Base-by-base conservation (phyloP, 2,888 invertebrate species). In the Catotricha subobsoleta region DNA sequence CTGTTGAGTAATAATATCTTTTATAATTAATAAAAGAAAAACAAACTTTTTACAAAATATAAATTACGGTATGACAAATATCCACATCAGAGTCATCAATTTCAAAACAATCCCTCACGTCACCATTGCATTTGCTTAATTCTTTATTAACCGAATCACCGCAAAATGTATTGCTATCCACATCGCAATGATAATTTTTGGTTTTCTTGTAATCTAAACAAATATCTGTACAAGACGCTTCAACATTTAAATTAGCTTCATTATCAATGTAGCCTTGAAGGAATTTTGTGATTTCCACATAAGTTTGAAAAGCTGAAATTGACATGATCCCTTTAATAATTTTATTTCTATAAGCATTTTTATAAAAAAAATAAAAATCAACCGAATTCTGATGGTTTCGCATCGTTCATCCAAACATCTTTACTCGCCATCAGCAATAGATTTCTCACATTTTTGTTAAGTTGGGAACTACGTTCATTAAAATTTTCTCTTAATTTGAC, bases 181-280 rank as follows among this genome's bases (percentile, higher is more conserved):
- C 64, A 56, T 66, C 80, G 56, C 81, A 81, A 18, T 72, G 70
- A 45, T 76, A 61, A 46, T 36, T 23, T 29, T 75, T 67, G 0
- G 79, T 67, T 42, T 75, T 69, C 2, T 67, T 67, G 59, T 82
- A 83, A 58, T 72, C 75, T 1, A 60, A 73, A 55, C 84, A 84
- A 54, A 76, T 75, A 54, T 81, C 77, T 27, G 68, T 62, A 58
- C 84, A 84, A 0, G 77, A 74, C 2, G 66, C 62, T 2, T 72
- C 70, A 0, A 62, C 48, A 57, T 82, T 83, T 62, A 84, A 64
- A 58, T 83, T 80, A 12, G 80, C 80, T 54, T 83, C 84, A 59
- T 84, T 83, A 52, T 80, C 79, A 29, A 84, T 64, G 60, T 79
- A 81, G 3, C 82, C 82, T 65, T 82, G 80, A 19, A 84, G 67